Conservation (phyloP, 2,113 vertebrate species). For the Xiphorhynchus elegans region DNA sequence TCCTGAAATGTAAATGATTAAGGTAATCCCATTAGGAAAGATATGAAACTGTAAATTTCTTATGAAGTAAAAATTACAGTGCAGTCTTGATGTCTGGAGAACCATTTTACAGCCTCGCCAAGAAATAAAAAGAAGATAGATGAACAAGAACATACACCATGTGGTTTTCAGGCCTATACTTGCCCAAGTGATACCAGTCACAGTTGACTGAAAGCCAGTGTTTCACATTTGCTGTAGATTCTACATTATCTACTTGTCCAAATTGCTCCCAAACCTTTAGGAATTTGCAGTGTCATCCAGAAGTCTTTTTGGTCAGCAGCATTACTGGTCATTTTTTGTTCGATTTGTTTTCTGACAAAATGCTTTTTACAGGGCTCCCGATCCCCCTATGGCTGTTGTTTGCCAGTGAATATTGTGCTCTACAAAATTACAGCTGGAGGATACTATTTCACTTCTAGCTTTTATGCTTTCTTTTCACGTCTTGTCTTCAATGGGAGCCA, state of each 20-base stretch:
- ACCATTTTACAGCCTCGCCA: not conserved
- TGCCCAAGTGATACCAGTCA: not conserved
- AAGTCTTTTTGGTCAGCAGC: not conserved
- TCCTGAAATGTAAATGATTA: slow-evolving; percentile 67
- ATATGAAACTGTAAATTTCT: slow-evolving; percentile 66
- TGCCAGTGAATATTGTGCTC: not conserved
- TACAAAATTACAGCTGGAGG: not conserved
- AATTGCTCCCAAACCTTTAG: not conserved
- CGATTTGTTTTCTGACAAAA: not conserved
- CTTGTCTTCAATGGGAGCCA: not conserved
- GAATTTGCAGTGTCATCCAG: not conserved
- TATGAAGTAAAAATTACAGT: slow-evolving; percentile 64
- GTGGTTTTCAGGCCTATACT: not conserved
- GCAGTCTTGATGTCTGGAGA: slow-evolving; percentile 20
- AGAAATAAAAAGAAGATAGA: not conserved
- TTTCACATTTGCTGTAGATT: not conserved
- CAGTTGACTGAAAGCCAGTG: not conserved
- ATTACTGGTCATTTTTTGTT: not conserved
- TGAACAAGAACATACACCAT: not conserved
- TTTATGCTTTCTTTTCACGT: not conserved
- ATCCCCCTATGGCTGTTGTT: not conserved
- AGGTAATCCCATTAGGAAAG: slow-evolving; percentile 64
- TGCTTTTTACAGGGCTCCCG: not conserved
- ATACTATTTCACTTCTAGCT: not conserved
- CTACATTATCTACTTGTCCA: not conserved